Evolutionary conservation across 2,888 invertebrate species (phyloP).

Genomic region (Polyploca ridens): DNA sequence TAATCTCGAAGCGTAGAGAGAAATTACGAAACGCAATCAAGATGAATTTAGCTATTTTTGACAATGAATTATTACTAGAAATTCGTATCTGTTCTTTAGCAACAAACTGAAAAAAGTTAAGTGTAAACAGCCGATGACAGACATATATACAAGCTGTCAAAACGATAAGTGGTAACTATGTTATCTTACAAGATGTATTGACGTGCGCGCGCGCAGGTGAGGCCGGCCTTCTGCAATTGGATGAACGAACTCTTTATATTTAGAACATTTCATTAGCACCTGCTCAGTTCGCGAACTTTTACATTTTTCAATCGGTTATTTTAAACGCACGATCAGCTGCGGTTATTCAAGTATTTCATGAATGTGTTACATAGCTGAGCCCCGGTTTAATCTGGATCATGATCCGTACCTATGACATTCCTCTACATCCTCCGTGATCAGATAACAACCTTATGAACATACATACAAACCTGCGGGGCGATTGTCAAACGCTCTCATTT

Average conservation of each 20-base stretch:
- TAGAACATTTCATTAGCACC: constrained; percentile 67
- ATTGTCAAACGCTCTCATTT: no score
- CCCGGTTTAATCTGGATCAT: no score
- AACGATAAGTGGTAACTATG: constrained; percentile 27
- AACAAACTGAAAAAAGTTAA: constrained; percentile 62
- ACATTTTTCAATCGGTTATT: constrained; percentile 27
- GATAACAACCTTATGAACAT: no score
- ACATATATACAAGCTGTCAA: constrained; percentile 63
- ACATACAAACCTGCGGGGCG: no score
- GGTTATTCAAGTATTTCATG: not conserved
- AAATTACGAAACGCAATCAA: not conserved
- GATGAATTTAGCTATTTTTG: not conserved
- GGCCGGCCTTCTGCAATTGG: constrained; percentile 48
- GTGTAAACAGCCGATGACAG: constrained; percentile 76
- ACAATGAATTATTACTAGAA: constrained; percentile 22
- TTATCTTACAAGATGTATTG: constrained; percentile 17
- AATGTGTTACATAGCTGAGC: no score
- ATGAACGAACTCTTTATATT: constrained; percentile 78
- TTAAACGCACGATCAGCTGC: constrained; percentile 21
- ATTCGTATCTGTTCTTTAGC: constrained; percentile 37
- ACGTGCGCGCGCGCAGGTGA: constrained; percentile 42
- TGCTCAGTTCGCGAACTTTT: constrained; percentile 63
- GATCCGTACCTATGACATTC: no score
- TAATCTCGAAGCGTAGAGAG: no score
- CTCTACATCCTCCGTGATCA: no score